Conservation (phyloP, 2,888 invertebrate genomes). For the Drosophila cyrtoloma region DNA sequence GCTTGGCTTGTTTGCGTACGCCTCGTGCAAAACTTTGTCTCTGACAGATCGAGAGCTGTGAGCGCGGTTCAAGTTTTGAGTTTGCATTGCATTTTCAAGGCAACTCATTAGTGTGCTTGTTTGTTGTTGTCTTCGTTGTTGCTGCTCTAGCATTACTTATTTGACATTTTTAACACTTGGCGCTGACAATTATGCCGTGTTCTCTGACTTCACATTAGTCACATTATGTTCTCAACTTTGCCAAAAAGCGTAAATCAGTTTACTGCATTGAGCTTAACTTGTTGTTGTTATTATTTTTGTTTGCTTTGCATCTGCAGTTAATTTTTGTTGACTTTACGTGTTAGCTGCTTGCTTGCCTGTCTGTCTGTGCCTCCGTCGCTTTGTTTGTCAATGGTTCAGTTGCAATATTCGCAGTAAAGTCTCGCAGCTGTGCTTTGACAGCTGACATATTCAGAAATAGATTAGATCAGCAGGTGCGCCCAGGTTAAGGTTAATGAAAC, state of each 20-base stretch:
- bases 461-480: constrained; percentile 6
- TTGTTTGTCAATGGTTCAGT: constrained; percentile 16
- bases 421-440: constrained; percentile 4
- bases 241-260: constrained; percentile 71
- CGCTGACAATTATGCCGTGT: constrained; percentile 51
- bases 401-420: constrained; percentile 3
- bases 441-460: not conserved
- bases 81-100: constrained; percentile 63
- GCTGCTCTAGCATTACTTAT: constrained; percentile 66
- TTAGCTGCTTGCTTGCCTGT: constrained; percentile 43
- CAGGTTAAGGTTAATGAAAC: not conserved
- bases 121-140: constrained; percentile 23
- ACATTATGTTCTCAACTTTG: constrained; percentile 40
- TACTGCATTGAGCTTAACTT: constrained; percentile 50
- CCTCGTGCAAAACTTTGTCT: constrained; percentile 51
- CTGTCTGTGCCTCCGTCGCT: constrained; percentile 3
- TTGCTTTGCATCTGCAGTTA: constrained; percentile 38
- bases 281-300: constrained; percentile 11
- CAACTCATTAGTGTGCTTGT: constrained; percentile 69
- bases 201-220: constrained; percentile 53
- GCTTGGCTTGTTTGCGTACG: constrained; percentile 23
- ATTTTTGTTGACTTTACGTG: constrained; percentile 60
- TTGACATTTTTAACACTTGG: constrained; percentile 73
- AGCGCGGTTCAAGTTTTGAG: constrained; percentile 43
- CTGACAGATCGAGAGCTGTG: constrained; percentile 49